These are phyloP conservation scores for Zingel zingel DNA, from an alignment of 2,113 vertebrate genomes.

Conservation along the genomic window DNA sequence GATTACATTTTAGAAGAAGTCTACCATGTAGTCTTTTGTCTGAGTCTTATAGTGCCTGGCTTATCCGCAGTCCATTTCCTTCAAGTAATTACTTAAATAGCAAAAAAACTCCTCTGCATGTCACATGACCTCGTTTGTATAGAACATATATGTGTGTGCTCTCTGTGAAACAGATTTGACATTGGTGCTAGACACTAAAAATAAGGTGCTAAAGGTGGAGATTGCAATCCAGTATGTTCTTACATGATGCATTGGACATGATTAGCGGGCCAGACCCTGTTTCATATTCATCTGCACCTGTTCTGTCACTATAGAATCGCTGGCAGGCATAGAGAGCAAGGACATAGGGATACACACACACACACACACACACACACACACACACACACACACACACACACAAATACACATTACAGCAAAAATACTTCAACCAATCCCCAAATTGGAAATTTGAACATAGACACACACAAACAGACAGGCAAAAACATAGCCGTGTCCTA, in stretches of 20 bases:
- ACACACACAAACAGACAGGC: conserved; percentile 21
- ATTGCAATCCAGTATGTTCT: conserved; percentile 22
- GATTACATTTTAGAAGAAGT: conserved; percentile 34
- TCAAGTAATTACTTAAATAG: background rate
- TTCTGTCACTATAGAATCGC: conserved; percentile 59
- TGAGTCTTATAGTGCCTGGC: background rate
- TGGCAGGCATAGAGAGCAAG: conserved; percentile 57
- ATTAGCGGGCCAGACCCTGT: conserved; percentile 38
- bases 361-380: conserved; percentile 40
- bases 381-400: conserved; percentile 28
- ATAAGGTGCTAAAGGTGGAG: conserved; percentile 29
- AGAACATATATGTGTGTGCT: conserved; percentile 5
- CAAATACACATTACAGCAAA: conserved; percentile 11
- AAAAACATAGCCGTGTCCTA: conserved; percentile 12
- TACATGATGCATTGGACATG: conserved; percentile 36
- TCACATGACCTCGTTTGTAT: background rate
- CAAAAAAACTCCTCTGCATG: background rate
- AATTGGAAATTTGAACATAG: conserved; percentile 38
- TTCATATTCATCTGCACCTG: conserved; percentile 80
- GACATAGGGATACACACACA: conserved; percentile 36
- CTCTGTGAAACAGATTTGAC: conserved; percentile 32
- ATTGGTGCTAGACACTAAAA: conserved; percentile 30
- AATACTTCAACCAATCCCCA: conserved; percentile 17
- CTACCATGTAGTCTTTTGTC: conserved; percentile 2
- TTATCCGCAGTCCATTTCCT: background rate